phyloP scores from a whole-genome alignment of 2,888 invertebrate genomes.

The Drosophila histrio region DNA sequence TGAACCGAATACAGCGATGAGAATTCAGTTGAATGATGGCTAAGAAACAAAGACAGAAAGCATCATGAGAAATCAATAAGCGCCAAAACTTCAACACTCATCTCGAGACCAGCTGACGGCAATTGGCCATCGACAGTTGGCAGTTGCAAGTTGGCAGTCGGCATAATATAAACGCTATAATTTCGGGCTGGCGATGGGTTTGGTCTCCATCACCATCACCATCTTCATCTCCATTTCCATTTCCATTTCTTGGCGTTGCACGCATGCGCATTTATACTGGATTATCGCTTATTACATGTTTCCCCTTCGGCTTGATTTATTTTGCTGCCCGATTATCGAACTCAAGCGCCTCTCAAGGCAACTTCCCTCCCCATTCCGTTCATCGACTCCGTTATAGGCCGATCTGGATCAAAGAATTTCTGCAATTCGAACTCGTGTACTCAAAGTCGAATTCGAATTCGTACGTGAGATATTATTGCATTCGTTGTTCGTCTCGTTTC shows the following conservation, averaged over 20 bases:
- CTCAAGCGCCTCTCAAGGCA: slow-evolving; percentile 23
- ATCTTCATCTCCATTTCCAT: not conserved
- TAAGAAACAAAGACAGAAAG: slow-evolving; percentile 1
- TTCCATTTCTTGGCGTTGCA: slow-evolving; percentile 45
- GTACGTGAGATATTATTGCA: slow-evolving; percentile 71
- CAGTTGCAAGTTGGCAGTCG: slow-evolving; percentile 19
- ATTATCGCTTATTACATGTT: slow-evolving; percentile 78
- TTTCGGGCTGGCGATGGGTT: slow-evolving; percentile 49
- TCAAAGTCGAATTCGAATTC: slow-evolving; percentile 15
- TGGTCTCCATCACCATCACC: slow-evolving; percentile 8
- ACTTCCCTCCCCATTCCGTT: not conserved
- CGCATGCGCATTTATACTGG: slow-evolving; percentile 77
- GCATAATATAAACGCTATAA: slow-evolving; percentile 61
- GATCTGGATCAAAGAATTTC: slow-evolving; percentile 50
- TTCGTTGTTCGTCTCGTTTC: slow-evolving; percentile 31
- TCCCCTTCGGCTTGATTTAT: slow-evolving; percentile 58
- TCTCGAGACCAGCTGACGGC: slow-evolving; percentile 33
- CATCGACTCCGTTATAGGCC: slow-evolving; percentile 39
- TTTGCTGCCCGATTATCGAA: slow-evolving; percentile 64
- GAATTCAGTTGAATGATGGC: slow-evolving; percentile 4
- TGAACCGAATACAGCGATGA: not conserved
- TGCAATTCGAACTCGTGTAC: slow-evolving; percentile 51
- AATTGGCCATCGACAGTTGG: slow-evolving; percentile 1
- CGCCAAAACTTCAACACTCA: slow-evolving; percentile 40
- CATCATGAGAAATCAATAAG: slow-evolving; percentile 69